Evolutionary conservation across 1,140 invertebrate genomes (phyloP), one percentile per base, ranked within the genome.

Genomic region (Samia ricini): DNA sequence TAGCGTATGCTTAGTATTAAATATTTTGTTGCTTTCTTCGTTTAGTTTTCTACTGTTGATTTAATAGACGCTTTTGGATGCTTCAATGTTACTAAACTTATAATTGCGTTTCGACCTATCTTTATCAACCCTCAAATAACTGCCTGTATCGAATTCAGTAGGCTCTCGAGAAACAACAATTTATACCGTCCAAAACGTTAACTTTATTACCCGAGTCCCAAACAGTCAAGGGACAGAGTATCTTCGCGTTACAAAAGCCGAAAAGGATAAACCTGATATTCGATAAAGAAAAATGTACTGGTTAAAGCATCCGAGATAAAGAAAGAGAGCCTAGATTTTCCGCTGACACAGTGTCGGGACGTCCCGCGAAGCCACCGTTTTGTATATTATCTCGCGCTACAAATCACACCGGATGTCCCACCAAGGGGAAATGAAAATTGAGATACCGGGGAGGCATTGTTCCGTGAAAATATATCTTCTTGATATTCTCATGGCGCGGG

Each of bases 381-480:
- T 85, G 83, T 84, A 79, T 83, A 83, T 84, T 87, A 87, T 87
- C 84, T 85, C 69, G 68, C 68, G 82, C 82, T 87, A 87, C 84
- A 85, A 87, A 85, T 87, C 84, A 86, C 81, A 85, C 74, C 79
- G 75, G 79, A 83, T 81, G 77, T 83, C 77, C 79, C 80, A 74
- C 81, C 67, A 74, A 85, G 79, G 80, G 79, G 78, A 83, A 85
- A 87, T 85, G 81, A 87, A 87, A 88, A 85, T 84, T 87, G 84
- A 87, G 84, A 87, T 85, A 85, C 77, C 82, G 76, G 78, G 68
- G 74, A 82, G 76, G 75, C 79, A 85, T 87, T 84, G 82, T 85
- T 84, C 84, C 81, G 78, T 84, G 81, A 85, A 87, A 87, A 87
- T 87, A 84, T 85, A 83, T 87, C 77, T 85, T 80, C 77, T 85